These are phyloP conservation scores for Spodoptera exigua DNA, from an alignment of 2,888 invertebrate genomes.

Conservation along the genomic window DNA sequence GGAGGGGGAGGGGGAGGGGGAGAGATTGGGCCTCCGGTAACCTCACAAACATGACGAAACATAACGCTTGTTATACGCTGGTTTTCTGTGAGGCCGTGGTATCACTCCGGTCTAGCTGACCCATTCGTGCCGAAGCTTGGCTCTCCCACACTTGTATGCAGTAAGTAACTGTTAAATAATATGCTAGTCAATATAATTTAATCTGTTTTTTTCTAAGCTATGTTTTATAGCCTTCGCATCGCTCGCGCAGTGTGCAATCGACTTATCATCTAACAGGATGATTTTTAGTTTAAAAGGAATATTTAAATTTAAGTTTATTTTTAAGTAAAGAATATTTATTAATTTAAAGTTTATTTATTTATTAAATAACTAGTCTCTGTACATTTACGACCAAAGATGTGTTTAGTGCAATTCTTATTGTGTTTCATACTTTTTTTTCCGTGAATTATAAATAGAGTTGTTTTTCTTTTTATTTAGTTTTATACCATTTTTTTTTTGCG, in stretches of 20 bases:
- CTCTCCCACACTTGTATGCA: too few species aligned
- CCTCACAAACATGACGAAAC: too few species aligned
- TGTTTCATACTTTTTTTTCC: slow-evolving; percentile 15
- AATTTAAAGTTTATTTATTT: slow-evolving; percentile 60
- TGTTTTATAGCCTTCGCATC: slow-evolving; percentile 19
- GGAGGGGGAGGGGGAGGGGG: too few species aligned
- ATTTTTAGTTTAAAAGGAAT: slow-evolving; percentile 40
- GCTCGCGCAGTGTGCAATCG: slow-evolving; percentile 40
- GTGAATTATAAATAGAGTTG: slow-evolving; percentile 8
- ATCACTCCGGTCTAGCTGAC: too few species aligned
- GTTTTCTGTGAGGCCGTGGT: too few species aligned
- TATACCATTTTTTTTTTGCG: slow-evolving; percentile 2
- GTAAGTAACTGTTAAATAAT: too few species aligned
- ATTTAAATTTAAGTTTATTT: slow-evolving; percentile 55
- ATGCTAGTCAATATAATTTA: not conserved
- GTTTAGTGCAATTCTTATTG: slow-evolving; percentile 46
- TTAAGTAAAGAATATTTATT: slow-evolving; percentile 40
- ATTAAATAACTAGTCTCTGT: slow-evolving; percentile 60
- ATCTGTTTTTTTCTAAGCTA: slow-evolving; percentile 23
- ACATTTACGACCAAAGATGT: slow-evolving; percentile 65
- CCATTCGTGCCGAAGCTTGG: too few species aligned
- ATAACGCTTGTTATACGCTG: too few species aligned
- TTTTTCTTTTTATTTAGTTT: slow-evolving; percentile 15
- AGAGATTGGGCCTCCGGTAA: too few species aligned
- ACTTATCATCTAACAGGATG: slow-evolving; percentile 22